These are phyloP conservation scores for Mimachlamys varia DNA, from an alignment of 2,888 invertebrate species.

Conservation along the genomic window DNA sequence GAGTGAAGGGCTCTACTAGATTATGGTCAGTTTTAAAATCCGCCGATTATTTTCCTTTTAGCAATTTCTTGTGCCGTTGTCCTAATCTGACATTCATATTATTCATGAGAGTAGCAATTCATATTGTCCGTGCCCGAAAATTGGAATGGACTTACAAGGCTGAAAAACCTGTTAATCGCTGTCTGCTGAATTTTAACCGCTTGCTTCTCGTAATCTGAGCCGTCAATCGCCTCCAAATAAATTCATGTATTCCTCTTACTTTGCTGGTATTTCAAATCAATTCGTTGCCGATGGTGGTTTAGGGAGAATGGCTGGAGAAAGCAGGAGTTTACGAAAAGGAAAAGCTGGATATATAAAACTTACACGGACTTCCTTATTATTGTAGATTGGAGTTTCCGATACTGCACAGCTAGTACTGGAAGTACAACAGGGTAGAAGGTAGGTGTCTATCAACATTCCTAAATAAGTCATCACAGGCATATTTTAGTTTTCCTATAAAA, in stretches of 20 bases:
- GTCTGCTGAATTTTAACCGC: constrained; percentile 70
- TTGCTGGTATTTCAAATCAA: constrained; percentile 63
- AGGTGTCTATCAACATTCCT: neutral
- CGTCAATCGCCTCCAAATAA: constrained; percentile 63
- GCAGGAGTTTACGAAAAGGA: constrained; percentile 2
- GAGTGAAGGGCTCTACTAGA: constrained; percentile 49
- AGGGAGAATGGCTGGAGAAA: constrained; percentile 29
- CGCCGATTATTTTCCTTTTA: constrained; percentile 54
- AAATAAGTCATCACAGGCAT: neutral
- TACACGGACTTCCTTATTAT: neutral
- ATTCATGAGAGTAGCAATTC: constrained; percentile 70
- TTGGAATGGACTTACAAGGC: constrained; percentile 68
- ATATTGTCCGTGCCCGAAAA: constrained; percentile 69
- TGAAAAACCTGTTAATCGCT: constrained; percentile 65
- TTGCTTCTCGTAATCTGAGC: constrained; percentile 67
- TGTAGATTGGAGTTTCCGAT: constrained; percentile 6
- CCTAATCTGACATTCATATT: constrained; percentile 71
- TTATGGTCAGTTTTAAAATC: constrained; percentile 55
- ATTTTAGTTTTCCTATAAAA: neutral
- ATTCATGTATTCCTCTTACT: constrained; percentile 64
- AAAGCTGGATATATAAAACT: constrained; percentile 16
- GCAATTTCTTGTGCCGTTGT: constrained; percentile 47
- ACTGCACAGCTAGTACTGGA: neutral
- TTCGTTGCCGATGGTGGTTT: constrained; percentile 39
- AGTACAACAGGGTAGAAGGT: neutral